Base-by-base conservation (phyloP, 2,888 invertebrate species). In the Synanthedon myopaeformis region DNA sequence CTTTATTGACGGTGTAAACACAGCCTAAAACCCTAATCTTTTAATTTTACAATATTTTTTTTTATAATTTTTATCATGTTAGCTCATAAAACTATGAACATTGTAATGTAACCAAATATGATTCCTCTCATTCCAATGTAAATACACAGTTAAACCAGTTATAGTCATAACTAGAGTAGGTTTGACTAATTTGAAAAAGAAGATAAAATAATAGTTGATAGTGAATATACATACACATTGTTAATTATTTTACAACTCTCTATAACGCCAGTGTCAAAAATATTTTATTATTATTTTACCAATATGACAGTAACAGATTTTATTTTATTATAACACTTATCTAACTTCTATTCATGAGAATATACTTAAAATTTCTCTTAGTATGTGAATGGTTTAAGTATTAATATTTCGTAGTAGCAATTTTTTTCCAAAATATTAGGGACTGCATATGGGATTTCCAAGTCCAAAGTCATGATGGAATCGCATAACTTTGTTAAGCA, bases 1-100 rank as follows among this genome's bases (percentile, higher is more conserved):
- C 85, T 85, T 83, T 74, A 76, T 79, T 85, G 76, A 66, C 64
- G 66, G 69, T 68, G 63, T 62, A 61, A 65, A 74, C 72, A 79
- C 64, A 72, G 64, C 67, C 64, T 63, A 73, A 72, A 79, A 81
- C 82, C 75, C 67, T 61, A 79, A 82, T 69, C 79, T 65, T 80
- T 76, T 71, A 65, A 74, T 83, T 85, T 84, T 81, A 67, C 76
- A 76, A 78, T 82, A 84, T 85, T 57, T 86, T 82, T 77, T 79
- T 65, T 66, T 76, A 79, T 79, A 83, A 77, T 79, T 51, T 76
- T 78, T 82, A 83, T 78, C 84, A 72, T 79, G 71, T 74, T 74
- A 76, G 78, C 86, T 79, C 82, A 58, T 59, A 64, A 71, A 66
- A 67, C 68, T 72, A 13, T 80, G 74, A 64, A 65, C 79, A 84